These are phyloP conservation scores for Diarsia mendica DNA, from an alignment of 2,888 invertebrate genomes.

Conservation along the genomic window DNA sequence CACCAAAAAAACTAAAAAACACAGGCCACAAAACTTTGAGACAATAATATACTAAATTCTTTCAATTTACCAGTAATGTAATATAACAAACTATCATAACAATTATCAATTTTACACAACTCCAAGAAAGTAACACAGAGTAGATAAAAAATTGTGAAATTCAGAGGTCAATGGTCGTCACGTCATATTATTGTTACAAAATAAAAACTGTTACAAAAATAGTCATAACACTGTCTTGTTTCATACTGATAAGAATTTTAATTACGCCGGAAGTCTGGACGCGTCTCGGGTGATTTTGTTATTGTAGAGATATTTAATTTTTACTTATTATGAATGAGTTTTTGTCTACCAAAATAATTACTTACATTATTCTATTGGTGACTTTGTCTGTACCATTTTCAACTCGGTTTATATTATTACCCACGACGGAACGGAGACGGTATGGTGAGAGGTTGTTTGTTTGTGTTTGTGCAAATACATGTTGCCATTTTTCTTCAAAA, in stretches of 20 bases:
- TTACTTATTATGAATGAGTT: neutral
- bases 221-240: neutral
- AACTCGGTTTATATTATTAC: no score
- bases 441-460: no score
- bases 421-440: no score
- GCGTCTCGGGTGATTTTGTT: constrained; percentile 4
- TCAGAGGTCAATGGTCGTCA: constrained; percentile 13
- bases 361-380: neutral
- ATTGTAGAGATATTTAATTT: constrained; percentile 2
- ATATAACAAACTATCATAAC: neutral
- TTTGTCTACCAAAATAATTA: neutral
- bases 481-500: no score
- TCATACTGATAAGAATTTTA: constrained; percentile 25
- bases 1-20: no score
- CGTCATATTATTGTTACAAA: constrained; percentile 14
- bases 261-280: constrained; percentile 30
- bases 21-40: no score
- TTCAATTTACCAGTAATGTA: neutral
- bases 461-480: no score
- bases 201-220: constrained; percentile 9
- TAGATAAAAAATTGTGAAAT: constrained; percentile 49
- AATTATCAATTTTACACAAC: constrained; percentile 40
- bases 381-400: no score
- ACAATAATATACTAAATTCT: no score
- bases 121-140: constrained; percentile 35